Conservation (phyloP, 2,888 invertebrate genomes). For the Leptopilina syphax region DNA sequence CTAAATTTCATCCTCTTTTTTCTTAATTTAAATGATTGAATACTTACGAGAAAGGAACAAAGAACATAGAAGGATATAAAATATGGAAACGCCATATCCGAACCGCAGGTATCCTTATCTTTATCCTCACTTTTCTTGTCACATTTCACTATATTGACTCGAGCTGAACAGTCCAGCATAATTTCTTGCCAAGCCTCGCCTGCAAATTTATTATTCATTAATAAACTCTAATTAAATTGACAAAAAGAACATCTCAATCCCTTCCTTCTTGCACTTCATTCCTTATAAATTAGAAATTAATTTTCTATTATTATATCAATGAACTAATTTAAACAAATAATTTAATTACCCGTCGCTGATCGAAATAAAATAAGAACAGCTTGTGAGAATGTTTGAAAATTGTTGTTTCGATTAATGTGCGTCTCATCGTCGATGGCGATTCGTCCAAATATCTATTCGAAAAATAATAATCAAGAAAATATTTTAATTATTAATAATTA, state of each 20-base stretch:
- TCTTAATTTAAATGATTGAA: background rate
- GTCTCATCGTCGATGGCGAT: slow-evolving; percentile 90
- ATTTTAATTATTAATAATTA: too few relatives aligned
- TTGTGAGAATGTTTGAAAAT: slow-evolving; percentile 99
- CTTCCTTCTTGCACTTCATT: background rate
- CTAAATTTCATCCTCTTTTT: slow-evolving; percentile 18
- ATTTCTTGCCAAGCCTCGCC: slow-evolving; percentile 99
- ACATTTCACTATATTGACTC: slow-evolving; percentile 83
- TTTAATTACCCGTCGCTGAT: slow-evolving; percentile 88
- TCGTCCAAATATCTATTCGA: slow-evolving; percentile 94
- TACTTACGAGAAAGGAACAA: slow-evolving; percentile 96
- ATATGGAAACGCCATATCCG: slow-evolving; percentile 97
- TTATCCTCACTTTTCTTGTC: slow-evolving; percentile 82
- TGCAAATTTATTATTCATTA: slow-evolving; percentile 59
- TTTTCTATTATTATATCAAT: slow-evolving; percentile 8
- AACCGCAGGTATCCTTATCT: slow-evolving; percentile 85
- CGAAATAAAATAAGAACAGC: slow-evolving; percentile 97
- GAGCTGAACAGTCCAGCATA: slow-evolving; percentile 95
- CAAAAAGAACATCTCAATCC: background rate
- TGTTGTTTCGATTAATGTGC: slow-evolving; percentile 95
- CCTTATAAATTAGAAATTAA: background rate
- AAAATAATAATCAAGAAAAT: slow-evolving; percentile 52
- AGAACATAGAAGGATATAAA: slow-evolving; percentile 99
- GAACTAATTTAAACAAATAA: background rate
- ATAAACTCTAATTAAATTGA: background rate